Conservation (phyloP, 2,888 invertebrate species). For the Eristalis intricaria region DNA sequence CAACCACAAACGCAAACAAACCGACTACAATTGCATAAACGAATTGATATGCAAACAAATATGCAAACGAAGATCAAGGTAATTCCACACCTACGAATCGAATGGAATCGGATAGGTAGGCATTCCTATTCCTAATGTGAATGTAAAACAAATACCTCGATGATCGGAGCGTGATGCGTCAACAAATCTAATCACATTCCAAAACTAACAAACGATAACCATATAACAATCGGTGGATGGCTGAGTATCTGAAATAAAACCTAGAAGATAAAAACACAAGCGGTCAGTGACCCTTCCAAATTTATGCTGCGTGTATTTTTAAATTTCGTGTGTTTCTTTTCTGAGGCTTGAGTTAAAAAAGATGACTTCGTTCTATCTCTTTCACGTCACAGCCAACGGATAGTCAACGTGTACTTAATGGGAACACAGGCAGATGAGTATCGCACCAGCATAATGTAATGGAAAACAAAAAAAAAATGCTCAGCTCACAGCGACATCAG, state of each 20-base stretch:
- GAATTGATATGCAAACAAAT: neutral
- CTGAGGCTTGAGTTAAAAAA: slow-evolving; percentile 9
- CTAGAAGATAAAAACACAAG: slow-evolving; percentile 25
- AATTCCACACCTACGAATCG: too few species aligned
- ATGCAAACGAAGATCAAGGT: neutral
- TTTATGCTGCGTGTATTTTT: slow-evolving; percentile 37
- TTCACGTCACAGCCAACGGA: neutral
- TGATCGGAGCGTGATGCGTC: neutral
- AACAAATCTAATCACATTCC: slow-evolving; percentile 23
- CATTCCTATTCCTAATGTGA: too few species aligned
- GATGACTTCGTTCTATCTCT: neutral
- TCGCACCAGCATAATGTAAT: slow-evolving; percentile 17
- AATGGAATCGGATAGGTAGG: too few species aligned
- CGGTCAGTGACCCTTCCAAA: slow-evolving; percentile 47
- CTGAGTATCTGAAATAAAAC: slow-evolving; percentile 7
- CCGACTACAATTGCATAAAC: neutral
- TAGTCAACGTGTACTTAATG: slow-evolving; percentile 26
- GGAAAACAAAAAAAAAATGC: slow-evolving; percentile 13
- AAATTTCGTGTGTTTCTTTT: slow-evolving; percentile 31
- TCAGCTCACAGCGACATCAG: slow-evolving; percentile 21
- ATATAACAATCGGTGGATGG: slow-evolving; percentile 8
- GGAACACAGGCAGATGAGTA: slow-evolving; percentile 25
- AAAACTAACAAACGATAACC: slow-evolving; percentile 3
- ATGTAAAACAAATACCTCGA: neutral
- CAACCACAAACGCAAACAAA: neutral